Percentiles rank a stretch among this genome's conserved stretches.
These are phyloP conservation scores for Nothocercus nigrocapillus DNA, from an alignment of 2,113 vertebrate species.

Conservation along the genomic window DNA sequence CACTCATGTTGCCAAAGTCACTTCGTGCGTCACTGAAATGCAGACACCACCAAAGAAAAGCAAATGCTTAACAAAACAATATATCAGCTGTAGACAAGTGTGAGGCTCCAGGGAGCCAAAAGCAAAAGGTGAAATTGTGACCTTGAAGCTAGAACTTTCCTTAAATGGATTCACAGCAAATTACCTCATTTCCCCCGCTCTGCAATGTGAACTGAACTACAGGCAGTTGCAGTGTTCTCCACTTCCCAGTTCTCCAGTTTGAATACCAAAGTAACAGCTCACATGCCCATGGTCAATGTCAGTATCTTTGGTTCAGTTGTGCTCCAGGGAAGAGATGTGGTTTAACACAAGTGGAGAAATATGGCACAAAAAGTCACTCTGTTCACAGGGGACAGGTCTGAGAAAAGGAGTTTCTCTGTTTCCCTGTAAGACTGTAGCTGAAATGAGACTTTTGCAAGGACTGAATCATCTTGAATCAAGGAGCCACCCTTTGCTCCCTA, in stretches of 20 bases:
- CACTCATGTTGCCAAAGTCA: background rate
- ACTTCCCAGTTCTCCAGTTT: background rate
- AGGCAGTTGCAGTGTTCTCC: background rate
- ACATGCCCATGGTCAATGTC: background rate
- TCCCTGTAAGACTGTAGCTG: background rate
- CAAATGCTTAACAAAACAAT: conserved; percentile 20
- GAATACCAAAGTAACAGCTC: background rate
- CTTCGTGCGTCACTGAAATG: background rate
- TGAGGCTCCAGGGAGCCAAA: background rate
- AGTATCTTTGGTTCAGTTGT: background rate
- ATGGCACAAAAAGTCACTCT: background rate
- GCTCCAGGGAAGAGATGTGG: background rate
- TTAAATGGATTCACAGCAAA: conserved; percentile 13
- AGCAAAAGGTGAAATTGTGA: background rate
- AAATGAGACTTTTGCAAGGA: background rate
- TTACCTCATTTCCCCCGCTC: background rate
- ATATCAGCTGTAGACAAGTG: background rate
- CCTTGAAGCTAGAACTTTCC: background rate
- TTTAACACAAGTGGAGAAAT: background rate
- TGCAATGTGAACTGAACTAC: background rate
- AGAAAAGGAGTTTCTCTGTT: background rate
- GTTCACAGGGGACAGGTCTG: background rate
- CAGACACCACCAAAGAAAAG: background rate
- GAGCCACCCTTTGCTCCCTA: background rate
- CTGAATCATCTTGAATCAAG: background rate